These are phyloP conservation scores for Sinelater perroti DNA, from an alignment of 2,888 invertebrate genomes.

Conservation along the genomic window DNA sequence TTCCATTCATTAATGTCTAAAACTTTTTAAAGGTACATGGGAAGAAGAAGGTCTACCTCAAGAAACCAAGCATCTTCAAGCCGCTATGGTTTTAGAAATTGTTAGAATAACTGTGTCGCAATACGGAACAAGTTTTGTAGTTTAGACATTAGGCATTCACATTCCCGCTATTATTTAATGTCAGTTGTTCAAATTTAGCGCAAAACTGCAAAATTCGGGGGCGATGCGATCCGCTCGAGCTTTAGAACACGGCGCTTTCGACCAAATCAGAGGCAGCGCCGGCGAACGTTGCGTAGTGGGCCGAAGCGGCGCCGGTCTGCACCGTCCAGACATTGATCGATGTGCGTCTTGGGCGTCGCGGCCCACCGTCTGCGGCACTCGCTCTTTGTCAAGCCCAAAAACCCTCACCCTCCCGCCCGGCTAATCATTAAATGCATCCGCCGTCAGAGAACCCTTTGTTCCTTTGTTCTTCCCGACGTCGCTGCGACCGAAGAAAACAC, in stretches of 20 bases:
- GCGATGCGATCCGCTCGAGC: no score
- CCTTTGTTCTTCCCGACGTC: constrained; percentile 20
- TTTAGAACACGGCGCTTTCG: constrained; percentile 1
- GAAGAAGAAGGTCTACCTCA: no score
- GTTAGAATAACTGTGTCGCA: no score
- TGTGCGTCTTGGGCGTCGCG: constrained; percentile 71
- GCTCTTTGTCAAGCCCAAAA: constrained; percentile 37
- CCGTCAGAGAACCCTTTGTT: constrained; percentile 18
- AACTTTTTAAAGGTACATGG: no score
- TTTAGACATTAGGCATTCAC: no score
- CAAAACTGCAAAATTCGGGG: no score
- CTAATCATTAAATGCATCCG: constrained; percentile 48
- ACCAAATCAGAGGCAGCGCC: neutral
- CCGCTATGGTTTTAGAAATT: no score
- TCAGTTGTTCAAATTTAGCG: no score
- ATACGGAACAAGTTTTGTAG: no score
- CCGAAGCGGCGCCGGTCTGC: constrained; percentile 55
- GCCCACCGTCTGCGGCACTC: constrained; percentile 61
- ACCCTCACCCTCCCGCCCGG: constrained; percentile 37
- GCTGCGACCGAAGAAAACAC: constrained; percentile 9
- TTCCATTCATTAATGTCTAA: no score
- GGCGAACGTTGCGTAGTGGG: constrained; percentile 39
- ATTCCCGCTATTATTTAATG: no score
- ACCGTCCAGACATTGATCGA: constrained; percentile 69
- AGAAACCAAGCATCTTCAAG: no score